phyloP scores from a whole-genome alignment of 2,888 invertebrate genomes.

The Deilephila porcellus region DNA sequence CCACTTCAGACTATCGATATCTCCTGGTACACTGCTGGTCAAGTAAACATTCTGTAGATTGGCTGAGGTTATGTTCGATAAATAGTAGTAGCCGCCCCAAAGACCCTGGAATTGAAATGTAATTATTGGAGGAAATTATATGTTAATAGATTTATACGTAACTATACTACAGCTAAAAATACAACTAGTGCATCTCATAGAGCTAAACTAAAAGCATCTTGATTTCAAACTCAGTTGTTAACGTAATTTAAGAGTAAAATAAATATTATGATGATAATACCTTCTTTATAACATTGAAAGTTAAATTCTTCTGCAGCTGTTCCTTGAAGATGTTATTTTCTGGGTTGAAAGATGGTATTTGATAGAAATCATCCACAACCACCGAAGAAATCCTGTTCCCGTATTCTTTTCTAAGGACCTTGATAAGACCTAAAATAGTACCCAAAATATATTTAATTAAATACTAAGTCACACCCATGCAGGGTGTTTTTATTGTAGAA shows the following conservation, averaged over 20 bases:
- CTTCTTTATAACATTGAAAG: constrained; percentile 85
- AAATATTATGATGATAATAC: constrained; percentile 41
- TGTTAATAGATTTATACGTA: not conserved
- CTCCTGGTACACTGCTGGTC: constrained; percentile 86
- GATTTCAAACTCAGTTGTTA: too few species aligned
- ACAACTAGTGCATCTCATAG: too few species aligned
- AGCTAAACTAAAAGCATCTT: too few species aligned
- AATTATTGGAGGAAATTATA: not conserved
- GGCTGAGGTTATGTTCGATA: constrained; percentile 39
- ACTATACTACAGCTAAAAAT: too few species aligned
- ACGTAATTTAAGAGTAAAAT: not conserved
- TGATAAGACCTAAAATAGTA: constrained; percentile 84
- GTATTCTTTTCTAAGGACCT: constrained; percentile 87
- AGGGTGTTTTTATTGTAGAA: not conserved
- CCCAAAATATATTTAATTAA: too few species aligned
- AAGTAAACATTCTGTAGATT: constrained; percentile 84
- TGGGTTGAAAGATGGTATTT: constrained; percentile 79
- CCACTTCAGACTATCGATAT: constrained; percentile 90
- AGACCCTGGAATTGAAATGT: constrained; percentile 53
- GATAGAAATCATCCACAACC: constrained; percentile 71
- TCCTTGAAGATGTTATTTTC: constrained; percentile 73
- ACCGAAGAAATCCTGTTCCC: constrained; percentile 73
- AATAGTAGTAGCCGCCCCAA: constrained; percentile 63
- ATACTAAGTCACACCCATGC: too few species aligned
- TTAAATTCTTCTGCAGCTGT: constrained; percentile 86